Percentiles rank a stretch among this genome's conserved stretches.
Conservation (phyloP, 2,888 invertebrate species). For the Drosophila seclusa region DNA sequence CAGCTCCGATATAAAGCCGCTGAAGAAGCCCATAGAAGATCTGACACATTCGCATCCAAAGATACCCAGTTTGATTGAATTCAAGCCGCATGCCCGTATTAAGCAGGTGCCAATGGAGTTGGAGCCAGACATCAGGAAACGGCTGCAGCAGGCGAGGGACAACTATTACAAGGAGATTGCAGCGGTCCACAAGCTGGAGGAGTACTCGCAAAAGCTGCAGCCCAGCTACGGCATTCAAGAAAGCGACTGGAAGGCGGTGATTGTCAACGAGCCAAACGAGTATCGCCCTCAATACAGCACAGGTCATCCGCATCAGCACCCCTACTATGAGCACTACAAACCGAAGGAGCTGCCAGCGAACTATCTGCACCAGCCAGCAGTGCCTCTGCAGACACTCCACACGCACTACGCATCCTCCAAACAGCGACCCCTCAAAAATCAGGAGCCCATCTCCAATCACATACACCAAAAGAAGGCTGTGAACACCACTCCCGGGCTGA, state of each 20-base stretch:
- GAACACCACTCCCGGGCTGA: conserved; percentile 85
- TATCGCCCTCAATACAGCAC: conserved; percentile 64
- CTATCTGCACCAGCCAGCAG: conserved; percentile 59
- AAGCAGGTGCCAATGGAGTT: conserved; percentile 83
- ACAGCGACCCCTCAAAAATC: conserved; percentile 60
- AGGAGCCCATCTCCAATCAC: conserved; percentile 75
- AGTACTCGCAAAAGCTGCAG: conserved; percentile 55
- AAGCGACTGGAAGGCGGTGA: conserved; percentile 82
- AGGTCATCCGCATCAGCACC: conserved; percentile 47
- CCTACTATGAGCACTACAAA: conserved; percentile 69
- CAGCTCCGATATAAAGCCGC: conserved; percentile 82
- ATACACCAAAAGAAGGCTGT: conserved; percentile 82
- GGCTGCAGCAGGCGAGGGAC: conserved; percentile 72
- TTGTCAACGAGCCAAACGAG: conserved; percentile 70
- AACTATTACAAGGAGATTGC: conserved; percentile 79
- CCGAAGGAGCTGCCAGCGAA: conserved; percentile 64
- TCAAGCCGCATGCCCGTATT: conserved; percentile 83
- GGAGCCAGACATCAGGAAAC: conserved; percentile 77
- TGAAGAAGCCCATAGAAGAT: conserved; percentile 81
- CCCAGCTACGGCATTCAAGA: conserved; percentile 73
- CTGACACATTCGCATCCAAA: conserved; percentile 82
- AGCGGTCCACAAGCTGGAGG: conserved; percentile 62
- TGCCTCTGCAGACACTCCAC: conserved; percentile 54
- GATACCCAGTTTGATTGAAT: conserved; percentile 83
- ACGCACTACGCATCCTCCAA: conserved; percentile 75